Evolutionary conservation across 23 tunicate genomes (phyloP).

Genomic region (Styela plicata): DNA sequence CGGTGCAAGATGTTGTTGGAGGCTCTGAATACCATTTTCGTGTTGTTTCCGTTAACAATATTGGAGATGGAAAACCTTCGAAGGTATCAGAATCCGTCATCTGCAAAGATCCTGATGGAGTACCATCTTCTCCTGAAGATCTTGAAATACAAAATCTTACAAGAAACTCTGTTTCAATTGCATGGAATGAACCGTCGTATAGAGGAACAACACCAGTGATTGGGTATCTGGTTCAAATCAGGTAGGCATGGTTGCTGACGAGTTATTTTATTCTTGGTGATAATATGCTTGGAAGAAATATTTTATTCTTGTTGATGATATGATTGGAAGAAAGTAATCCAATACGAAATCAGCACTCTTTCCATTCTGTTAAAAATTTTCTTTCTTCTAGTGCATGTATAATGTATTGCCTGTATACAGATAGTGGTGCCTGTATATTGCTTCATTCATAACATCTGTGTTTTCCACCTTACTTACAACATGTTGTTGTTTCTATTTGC

Average conservation of each 20-base stretch:
- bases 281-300: background rate
- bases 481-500: too few species aligned
- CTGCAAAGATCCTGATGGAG: slow-evolving; percentile 78
- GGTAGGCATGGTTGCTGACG: slow-evolving; percentile 15
- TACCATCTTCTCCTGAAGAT: slow-evolving; percentile 75
- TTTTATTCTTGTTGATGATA: background rate
- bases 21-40: slow-evolving; percentile 81
- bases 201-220: slow-evolving; percentile 63
- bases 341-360: too few species aligned
- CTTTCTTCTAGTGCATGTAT: too few species aligned
- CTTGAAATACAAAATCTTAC: slow-evolving; percentile 72
- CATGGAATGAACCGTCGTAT: slow-evolving; percentile 82
- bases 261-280: too few species aligned
- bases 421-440: too few species aligned
- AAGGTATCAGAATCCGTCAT: slow-evolving; percentile 53
- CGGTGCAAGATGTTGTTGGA: slow-evolving; percentile 68
- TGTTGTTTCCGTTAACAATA: slow-evolving; percentile 78
- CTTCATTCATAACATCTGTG: too few species aligned
- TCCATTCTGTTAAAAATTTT: too few species aligned
- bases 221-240: slow-evolving; percentile 76
- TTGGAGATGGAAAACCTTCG: slow-evolving; percentile 76
- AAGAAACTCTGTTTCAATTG: slow-evolving; percentile 73
- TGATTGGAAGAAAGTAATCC: background rate
- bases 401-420: too few species aligned
- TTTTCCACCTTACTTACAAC: too few species aligned